Percentiles rank a stretch among this genome's conserved stretches.
These are phyloP conservation scores for Drosophila santomea DNA, from an alignment of 1,140 invertebrate genomes.

Conservation along the genomic window DNA sequence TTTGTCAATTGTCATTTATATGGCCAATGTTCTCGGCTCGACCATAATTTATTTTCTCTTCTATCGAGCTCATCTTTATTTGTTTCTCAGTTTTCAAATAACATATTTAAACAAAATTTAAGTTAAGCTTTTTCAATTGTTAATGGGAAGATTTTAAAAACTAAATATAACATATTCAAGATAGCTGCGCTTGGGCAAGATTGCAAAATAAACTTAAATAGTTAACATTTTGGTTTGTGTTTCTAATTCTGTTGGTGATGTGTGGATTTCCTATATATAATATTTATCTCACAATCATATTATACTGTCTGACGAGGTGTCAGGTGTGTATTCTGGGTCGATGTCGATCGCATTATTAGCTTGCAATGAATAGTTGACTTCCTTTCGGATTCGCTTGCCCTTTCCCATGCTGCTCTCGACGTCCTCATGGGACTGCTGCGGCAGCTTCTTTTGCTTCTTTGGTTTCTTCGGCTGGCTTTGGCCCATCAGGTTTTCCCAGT, in stretches of 20 bases:
- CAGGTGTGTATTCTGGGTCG: too few species aligned
- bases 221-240: not conserved
- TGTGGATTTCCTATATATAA: not conserved
- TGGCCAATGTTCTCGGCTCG: constrained; percentile 22
- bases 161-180: not conserved
- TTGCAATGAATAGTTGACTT: not conserved
- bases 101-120: constrained; percentile 12
- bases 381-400: not conserved
- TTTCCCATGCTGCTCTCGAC: not conserved
- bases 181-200: not conserved
- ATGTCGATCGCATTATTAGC: too few species aligned
- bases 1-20: constrained; percentile 37
- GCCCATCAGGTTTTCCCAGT: not conserved
- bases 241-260: not conserved
- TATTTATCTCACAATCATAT: not conserved
- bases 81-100: constrained; percentile 3
- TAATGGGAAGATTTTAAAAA: not conserved
- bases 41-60: too few species aligned
- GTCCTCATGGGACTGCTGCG: not conserved
- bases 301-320: too few species aligned
- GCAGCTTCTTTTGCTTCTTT: not conserved
- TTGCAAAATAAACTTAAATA: not conserved
- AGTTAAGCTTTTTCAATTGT: constrained; percentile 2
- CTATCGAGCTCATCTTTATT: constrained; percentile 6
- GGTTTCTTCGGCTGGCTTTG: not conserved